These are phyloP conservation scores for Clostera curtula DNA, from an alignment of 2,888 invertebrate species.

Conservation along the genomic window DNA sequence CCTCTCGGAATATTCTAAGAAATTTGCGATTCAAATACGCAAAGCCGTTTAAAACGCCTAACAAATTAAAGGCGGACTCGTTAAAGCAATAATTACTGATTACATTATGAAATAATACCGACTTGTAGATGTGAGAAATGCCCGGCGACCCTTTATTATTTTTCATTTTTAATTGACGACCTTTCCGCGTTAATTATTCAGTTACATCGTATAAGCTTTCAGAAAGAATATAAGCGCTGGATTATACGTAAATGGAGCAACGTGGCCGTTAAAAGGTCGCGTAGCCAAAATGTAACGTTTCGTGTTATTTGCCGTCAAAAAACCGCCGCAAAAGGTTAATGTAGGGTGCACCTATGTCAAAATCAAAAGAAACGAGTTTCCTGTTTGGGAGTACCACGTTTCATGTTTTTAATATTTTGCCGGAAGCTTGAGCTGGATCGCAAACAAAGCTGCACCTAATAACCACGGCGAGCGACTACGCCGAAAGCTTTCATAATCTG, in stretches of 20 bases:
- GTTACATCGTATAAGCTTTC: slow-evolving; percentile 1
- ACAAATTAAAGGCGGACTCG: slow-evolving; percentile 74
- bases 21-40: slow-evolving; percentile 74
- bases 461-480: slow-evolving; percentile 49
- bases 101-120: slow-evolving; percentile 64
- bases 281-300: slow-evolving; percentile 7
- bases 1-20: slow-evolving; percentile 72
- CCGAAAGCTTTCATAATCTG: slow-evolving; percentile 60
- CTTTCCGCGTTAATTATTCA: slow-evolving; percentile 5
- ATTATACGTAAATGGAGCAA: not conserved
- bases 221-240: slow-evolving; percentile 2
- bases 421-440: slow-evolving; percentile 49
- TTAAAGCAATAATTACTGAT: slow-evolving; percentile 72
- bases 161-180: slow-evolving; percentile 13
- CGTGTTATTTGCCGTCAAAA: slow-evolving; percentile 3
- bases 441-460: slow-evolving; percentile 63
- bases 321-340: slow-evolving; percentile 14
- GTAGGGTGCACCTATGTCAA: slow-evolving; percentile 14
- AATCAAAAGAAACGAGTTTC: slow-evolving; percentile 27
- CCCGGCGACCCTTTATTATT: slow-evolving; percentile 13
- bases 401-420: slow-evolving; percentile 65
- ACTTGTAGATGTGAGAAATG: slow-evolving; percentile 27
- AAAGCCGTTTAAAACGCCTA: slow-evolving; percentile 75
- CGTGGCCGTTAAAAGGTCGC: not conserved
- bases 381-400: slow-evolving; percentile 33